phyloP scores from a whole-genome alignment of 35 echinoderm and acorn worm genomes.

The Heliocidaris erythrogramma region DNA sequence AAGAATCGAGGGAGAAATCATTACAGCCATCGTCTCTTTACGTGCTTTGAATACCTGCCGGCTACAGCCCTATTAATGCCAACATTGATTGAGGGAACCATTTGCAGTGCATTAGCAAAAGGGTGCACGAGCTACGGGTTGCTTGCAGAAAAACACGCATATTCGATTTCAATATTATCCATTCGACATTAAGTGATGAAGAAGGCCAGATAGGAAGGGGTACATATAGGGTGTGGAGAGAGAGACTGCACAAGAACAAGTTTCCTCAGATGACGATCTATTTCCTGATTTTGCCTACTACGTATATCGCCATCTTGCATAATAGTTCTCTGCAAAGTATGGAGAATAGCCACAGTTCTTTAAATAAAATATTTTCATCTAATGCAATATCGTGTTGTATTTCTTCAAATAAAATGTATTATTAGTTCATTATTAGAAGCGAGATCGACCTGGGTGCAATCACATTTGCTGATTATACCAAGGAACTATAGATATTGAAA shows the following conservation, averaged over 20 bases:
- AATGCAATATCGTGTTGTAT: too few relatives aligned
- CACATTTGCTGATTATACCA: too few relatives aligned
- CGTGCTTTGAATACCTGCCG: not conserved
- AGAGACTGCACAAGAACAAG: not conserved
- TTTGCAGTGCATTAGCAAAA: not conserved
- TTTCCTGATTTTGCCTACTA: too few relatives aligned
- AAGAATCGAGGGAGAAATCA: not conserved
- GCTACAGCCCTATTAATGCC: not conserved
- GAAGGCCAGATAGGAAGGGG: not conserved
- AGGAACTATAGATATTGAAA: too few relatives aligned
- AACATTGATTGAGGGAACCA: not conserved
- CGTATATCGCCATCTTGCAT: too few relatives aligned
- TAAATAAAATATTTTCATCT: too few relatives aligned
- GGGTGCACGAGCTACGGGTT: not conserved
- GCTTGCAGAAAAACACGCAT: not conserved
- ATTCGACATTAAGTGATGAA: not conserved
- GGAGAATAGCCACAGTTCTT: too few relatives aligned
- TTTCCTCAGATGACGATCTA: too few relatives aligned
- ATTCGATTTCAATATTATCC: conserved; percentile 16
- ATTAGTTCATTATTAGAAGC: too few relatives aligned
- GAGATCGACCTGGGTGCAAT: too few relatives aligned
- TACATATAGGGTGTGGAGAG: not conserved
- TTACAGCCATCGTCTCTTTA: not conserved
- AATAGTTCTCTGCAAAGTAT: too few relatives aligned
- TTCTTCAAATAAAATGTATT: too few relatives aligned